Percentiles rank a stretch among this genome's conserved stretches.
Conservation (phyloP, 2,888 invertebrate species). For the Deilephila elpenor region DNA sequence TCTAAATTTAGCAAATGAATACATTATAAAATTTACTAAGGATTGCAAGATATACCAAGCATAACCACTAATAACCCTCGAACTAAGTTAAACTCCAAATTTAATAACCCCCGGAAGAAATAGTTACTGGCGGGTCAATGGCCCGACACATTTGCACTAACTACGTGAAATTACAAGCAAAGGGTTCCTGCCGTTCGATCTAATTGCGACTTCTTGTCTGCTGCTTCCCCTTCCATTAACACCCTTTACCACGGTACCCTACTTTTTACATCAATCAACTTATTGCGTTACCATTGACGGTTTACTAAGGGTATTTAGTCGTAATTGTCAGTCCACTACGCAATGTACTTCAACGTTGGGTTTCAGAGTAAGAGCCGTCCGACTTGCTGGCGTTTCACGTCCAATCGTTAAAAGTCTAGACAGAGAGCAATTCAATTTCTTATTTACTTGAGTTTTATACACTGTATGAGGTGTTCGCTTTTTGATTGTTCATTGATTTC, state of each 20-base stretch:
- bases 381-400: slow-evolving; percentile 40
- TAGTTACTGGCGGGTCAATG: slow-evolving; percentile 53
- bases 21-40: not conserved
- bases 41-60: not conserved
- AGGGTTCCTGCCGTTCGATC: slow-evolving; percentile 73
- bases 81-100: slow-evolving; percentile 31
- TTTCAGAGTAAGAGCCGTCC: not conserved
- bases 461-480: slow-evolving; percentile 33
- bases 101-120: slow-evolving; percentile 38
- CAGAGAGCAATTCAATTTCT: slow-evolving; percentile 60
- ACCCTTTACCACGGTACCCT: slow-evolving; percentile 51
- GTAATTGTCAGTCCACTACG: not conserved
- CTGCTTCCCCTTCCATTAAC: slow-evolving; percentile 73
- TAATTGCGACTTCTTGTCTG: slow-evolving; percentile 79
- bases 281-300: not conserved
- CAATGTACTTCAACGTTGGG: not conserved
- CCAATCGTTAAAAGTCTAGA: slow-evolving; percentile 67
- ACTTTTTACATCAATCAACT: not conserved
- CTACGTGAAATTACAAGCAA: slow-evolving; percentile 76
- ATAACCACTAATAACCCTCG: not conserved
- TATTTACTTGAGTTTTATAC: slow-evolving; percentile 53
- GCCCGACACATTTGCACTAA: slow-evolving; percentile 68
- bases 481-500: slow-evolving; percentile 33
- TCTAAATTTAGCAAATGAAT: not conserved
- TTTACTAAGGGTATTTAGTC: not conserved